These are phyloP conservation scores for Macrostomum lignano DNA, from an alignment of 1,140 invertebrate species.

Conservation along the genomic window DNA sequence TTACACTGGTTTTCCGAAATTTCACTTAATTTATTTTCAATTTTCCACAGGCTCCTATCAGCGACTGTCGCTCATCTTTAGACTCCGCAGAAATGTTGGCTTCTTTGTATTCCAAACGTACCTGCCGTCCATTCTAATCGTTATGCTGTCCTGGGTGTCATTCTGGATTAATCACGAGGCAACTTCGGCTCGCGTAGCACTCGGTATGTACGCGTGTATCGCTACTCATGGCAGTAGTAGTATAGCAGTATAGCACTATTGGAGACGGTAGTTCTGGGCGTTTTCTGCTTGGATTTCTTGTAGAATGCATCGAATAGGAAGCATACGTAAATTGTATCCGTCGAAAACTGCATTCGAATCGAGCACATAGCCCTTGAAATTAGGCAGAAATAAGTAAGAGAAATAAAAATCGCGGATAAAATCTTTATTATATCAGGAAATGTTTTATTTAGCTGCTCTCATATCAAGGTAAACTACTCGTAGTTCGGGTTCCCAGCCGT, in stretches of 20 bases:
- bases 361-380: no score
- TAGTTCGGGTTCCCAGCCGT: constrained; percentile 5
- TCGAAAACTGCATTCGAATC: no score
- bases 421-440: neutral
- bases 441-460: no score
- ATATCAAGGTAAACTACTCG: constrained; percentile 5
- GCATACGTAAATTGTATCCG: no score
- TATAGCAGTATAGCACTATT: no score
- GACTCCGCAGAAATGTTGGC: constrained; percentile 44
- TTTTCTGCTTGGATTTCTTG: no score
- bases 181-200: constrained; percentile 44
- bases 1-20: neutral
- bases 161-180: constrained; percentile 60
- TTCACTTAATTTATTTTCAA: neutral
- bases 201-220: constrained; percentile 36
- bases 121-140: constrained; percentile 47
- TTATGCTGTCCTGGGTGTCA: constrained; percentile 58
- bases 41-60: constrained; percentile 42
- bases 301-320: no score
- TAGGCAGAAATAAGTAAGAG: no score
- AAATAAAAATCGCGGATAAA: no score
- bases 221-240: no score
- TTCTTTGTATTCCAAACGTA: constrained; percentile 58
- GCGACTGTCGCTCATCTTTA: constrained; percentile 56
- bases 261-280: no score